These are phyloP conservation scores for Himantopus leucocephalus DNA, from an alignment of 2,113 vertebrate genomes.

Conservation along the genomic window DNA sequence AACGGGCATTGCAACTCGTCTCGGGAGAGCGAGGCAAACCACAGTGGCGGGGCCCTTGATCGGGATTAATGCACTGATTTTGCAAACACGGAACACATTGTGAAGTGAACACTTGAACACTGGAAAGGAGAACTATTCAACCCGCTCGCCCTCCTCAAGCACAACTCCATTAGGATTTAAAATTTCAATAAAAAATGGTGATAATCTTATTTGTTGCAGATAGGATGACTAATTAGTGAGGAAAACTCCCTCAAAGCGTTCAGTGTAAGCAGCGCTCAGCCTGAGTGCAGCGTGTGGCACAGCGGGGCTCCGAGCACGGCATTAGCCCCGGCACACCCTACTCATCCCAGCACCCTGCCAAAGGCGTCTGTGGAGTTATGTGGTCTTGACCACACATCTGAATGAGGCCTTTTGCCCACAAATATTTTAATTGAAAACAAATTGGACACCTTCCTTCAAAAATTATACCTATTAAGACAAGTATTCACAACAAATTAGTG, in stretches of 20 bases:
- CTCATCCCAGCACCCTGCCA: background rate
- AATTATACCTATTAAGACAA: background rate
- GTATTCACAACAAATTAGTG: background rate
- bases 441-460: background rate
- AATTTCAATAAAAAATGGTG: background rate
- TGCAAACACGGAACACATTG: background rate
- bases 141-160: background rate
- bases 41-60: fast-evolving
- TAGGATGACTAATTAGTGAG: background rate
- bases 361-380: fast-evolving
- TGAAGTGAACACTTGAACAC: background rate
- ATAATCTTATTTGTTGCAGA: background rate
- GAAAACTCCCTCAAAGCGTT: background rate
- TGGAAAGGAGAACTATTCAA: background rate
- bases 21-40: background rate
- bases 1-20: background rate
- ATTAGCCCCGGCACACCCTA: background rate
- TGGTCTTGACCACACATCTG: background rate
- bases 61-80: background rate
- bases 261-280: background rate
- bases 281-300: fast-evolving
- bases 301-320: fast-evolving
- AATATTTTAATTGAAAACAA: background rate
- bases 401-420: background rate
- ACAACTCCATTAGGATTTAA: background rate